A percentile compares a stretch with the other conserved stretches of the same genome.
phyloP scores from a whole-genome alignment of 2,888 invertebrate species.

The Crocallis elinguaria region DNA sequence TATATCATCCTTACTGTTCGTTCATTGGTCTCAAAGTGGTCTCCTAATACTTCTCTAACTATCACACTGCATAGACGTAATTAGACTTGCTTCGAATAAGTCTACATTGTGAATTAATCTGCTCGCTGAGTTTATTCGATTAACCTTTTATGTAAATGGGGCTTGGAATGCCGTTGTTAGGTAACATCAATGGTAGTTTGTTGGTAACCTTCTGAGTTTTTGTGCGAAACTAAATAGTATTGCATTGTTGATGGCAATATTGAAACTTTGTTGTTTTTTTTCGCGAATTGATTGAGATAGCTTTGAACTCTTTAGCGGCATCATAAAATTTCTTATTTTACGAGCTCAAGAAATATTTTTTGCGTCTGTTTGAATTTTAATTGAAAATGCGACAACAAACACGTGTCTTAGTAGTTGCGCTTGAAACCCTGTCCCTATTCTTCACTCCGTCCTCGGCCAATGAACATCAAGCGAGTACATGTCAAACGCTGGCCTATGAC shows the following conservation, averaged over 20 bases:
- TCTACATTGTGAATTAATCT: conserved; percentile 45
- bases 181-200: conserved; percentile 38
- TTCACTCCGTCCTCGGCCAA: too few relatives aligned
- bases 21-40: too few relatives aligned
- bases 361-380: too few relatives aligned
- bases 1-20: conserved; percentile 7
- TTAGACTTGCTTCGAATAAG: conserved; percentile 41
- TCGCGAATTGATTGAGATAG: not conserved
- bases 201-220: conserved; percentile 31
- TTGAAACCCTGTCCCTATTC: too few relatives aligned
- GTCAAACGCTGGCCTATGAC: too few relatives aligned
- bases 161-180: conserved; percentile 44
- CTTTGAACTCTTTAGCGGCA: too few relatives aligned
- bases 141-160: conserved; percentile 48
- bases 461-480: too few relatives aligned
- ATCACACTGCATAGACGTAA: conserved; percentile 28
- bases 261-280: too few relatives aligned
- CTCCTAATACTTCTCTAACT: conserved; percentile 20
- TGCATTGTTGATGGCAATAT: not conserved
- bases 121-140: conserved; percentile 45
- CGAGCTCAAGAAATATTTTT: too few relatives aligned
- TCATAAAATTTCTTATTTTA: too few relatives aligned
- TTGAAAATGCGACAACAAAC: too few relatives aligned
- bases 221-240: not conserved
- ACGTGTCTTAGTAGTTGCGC: too few relatives aligned